Conservation (phyloP, 1,140 invertebrate species). For the Teleopsis dalmanni region DNA sequence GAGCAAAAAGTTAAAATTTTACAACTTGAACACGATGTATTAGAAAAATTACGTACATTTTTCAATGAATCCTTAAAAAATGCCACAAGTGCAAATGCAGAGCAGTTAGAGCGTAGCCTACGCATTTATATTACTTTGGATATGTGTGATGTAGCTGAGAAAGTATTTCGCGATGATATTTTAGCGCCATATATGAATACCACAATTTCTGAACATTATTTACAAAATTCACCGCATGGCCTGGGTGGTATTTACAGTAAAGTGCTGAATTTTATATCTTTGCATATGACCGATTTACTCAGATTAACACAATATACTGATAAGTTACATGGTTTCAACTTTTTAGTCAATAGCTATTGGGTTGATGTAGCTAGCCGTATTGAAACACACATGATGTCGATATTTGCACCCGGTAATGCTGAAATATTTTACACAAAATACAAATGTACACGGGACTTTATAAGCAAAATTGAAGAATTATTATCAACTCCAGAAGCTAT, state of each 20-base stretch:
- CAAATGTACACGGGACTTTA: constrained; percentile 68
- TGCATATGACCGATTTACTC: constrained; percentile 55
- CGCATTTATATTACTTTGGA: constrained; percentile 60
- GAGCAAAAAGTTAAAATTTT: constrained; percentile 47
- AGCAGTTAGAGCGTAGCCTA: constrained; percentile 54
- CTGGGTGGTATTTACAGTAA: constrained; percentile 67
- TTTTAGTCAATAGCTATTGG: constrained; percentile 85
- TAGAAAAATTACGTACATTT: constrained; percentile 53
- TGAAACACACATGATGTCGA: constrained; percentile 65
- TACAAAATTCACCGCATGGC: constrained; percentile 63
- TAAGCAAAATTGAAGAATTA: constrained; percentile 63
- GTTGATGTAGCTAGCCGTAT: constrained; percentile 72
- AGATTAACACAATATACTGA: constrained; percentile 55
- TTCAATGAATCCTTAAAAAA: constrained; percentile 51
- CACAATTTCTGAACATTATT: constrained; percentile 65
- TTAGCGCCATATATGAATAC: constrained; percentile 63
- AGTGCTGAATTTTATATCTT: constrained; percentile 64
- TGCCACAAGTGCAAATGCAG: constrained; percentile 46
- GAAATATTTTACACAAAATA: constrained; percentile 80
- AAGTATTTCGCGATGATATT: constrained; percentile 60
- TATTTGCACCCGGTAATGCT: constrained; percentile 88
- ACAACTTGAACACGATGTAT: constrained; percentile 50
- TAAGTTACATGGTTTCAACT: constrained; percentile 71
- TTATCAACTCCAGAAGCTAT: constrained; percentile 53
- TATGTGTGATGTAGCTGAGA: constrained; percentile 63